Base-by-base conservation (phyloP, 2,113 vertebrate genomes). In the Empidonax alnorum region DNA sequence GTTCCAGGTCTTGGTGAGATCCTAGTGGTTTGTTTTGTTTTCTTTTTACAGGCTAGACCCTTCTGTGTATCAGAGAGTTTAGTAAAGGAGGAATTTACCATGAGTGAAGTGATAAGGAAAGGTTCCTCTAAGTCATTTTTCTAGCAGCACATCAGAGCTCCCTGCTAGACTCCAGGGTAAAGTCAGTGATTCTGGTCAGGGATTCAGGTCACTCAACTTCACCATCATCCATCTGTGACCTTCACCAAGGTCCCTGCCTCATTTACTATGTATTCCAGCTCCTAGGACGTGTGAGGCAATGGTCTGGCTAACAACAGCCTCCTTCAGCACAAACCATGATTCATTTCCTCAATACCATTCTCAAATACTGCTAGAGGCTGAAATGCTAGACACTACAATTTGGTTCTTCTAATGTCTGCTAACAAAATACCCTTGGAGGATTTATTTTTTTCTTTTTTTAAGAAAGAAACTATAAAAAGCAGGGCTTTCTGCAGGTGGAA, bases 291-390 rank as follows among this genome's bases (percentile, higher is more conserved):
- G 79, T 88, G 59, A 94, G 63, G 63, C 74, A 85, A 73, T 27
- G 78, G 58, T 30, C 85, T 66, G 79, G 67, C 49, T 46, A 77
- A 41, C 61, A 89, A 9, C 63, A 83, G 31, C n/a, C 79, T 88
- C 63, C 90, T 92, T 77, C 90, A 88, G 68, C 46, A 74, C 55
- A 92, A 91, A 35, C 33, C 58, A 17, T 85, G 85, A 96, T 94
- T 96, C 62, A 90, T 95, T 97, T 95, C 92, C 85, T 88, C 88
- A 88, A 9, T 88, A 86, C 58, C 88, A 25, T 74, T 69, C 90
- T 59, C 72, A 80, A 84, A 74, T 4, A 62, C 12, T 42, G 63
- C 75, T 77, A 71, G 85, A 92, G 88, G 83, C 79, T 63, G 58
- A 94, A 96, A 94, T 86, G 79, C 76, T 75, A 96, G 95, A 92